Evolutionary conservation across 2,113 vertebrate species (phyloP).

Genomic region (Spea bombifrons): DNA sequence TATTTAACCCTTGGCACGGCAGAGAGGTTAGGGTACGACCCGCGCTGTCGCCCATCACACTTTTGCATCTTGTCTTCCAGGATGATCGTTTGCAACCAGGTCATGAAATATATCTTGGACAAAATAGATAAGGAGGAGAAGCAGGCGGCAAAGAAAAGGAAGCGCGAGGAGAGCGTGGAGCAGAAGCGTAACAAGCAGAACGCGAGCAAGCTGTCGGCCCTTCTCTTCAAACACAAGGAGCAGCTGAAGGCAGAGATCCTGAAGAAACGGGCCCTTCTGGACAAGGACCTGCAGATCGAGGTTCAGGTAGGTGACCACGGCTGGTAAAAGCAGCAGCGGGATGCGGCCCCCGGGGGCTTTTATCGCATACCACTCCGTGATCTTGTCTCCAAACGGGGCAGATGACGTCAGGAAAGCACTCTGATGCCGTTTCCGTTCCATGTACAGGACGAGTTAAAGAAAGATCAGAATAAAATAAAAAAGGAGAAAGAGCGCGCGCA

Average conservation of each 20-base stretch:
- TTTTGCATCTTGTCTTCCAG: conserved; percentile 56
- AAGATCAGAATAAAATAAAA: conserved; percentile 81
- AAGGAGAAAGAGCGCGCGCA: conserved; percentile 84
- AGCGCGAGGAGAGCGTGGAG: conserved; percentile 93
- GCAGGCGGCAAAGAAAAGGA: conserved; percentile 92
- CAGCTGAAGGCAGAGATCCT: conserved; percentile 95
- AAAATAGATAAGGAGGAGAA: conserved; percentile 98
- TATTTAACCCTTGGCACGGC: too few species aligned
- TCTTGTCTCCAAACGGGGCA: too few species aligned
- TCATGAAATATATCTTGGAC: conserved; percentile 98
- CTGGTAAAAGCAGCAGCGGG: too few species aligned
- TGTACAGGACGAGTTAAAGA: conserved; percentile 89
- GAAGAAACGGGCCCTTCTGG: conserved; percentile 92
- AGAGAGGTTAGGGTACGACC: too few species aligned
- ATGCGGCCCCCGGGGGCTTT: too few species aligned
- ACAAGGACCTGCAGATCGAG: conserved; percentile 95
- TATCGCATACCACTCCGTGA: too few species aligned
- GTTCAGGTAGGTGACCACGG: conserved; percentile 78
- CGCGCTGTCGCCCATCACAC: neutral
- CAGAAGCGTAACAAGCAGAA: conserved; percentile 96
- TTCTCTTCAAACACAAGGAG: conserved; percentile 97
- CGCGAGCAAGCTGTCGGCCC: conserved; percentile 87
- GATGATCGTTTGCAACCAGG: conserved; percentile 98
- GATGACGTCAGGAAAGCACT: too few species aligned
- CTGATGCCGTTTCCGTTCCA: too few species aligned